Conservation (phyloP, 2,113 vertebrate genomes). For the Syngnathus scovelli region DNA sequence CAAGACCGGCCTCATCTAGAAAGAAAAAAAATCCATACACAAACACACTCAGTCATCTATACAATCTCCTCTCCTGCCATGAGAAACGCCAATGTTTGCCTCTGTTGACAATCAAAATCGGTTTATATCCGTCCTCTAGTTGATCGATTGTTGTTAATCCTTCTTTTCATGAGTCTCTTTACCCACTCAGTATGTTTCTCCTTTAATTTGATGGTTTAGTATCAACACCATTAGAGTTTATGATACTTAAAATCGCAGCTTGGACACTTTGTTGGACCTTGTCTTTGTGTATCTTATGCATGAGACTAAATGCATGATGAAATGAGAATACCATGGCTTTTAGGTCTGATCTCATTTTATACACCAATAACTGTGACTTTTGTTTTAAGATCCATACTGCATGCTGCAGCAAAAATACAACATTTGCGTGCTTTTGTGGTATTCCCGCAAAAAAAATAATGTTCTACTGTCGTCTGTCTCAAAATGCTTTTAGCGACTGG, state of each 20-base stretch:
- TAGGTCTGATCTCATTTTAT: constrained; percentile 39
- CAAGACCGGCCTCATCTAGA: constrained; percentile 85
- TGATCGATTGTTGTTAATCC: constrained; percentile 29
- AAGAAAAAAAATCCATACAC: constrained; percentile 14
- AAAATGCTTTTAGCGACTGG: constrained; percentile 41
- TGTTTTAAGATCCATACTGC: constrained; percentile 38
- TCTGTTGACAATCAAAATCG: constrained; percentile 54
- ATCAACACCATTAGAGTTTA: constrained; percentile 22
- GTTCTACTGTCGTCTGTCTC: constrained; percentile 14
- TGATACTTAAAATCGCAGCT: constrained; percentile 24
- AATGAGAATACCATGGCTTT: constrained; percentile 31
- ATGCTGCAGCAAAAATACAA: constrained; percentile 58
- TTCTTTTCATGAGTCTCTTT: constrained; percentile 10
- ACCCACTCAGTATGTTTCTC: constrained; percentile 7
- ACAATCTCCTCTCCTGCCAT: constrained; percentile 31
- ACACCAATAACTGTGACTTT: constrained; percentile 36
- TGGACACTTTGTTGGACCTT: constrained; percentile 18
- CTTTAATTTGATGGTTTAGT: constrained; percentile 6
- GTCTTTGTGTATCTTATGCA: constrained; percentile 53
- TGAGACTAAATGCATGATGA: constrained; percentile 54
- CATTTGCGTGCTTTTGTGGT: constrained; percentile 38
- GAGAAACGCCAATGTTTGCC: constrained; percentile 43
- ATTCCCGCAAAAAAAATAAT: constrained; percentile 36
- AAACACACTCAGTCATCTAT: constrained; percentile 7
- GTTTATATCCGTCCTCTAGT: constrained; percentile 30